These are phyloP conservation scores for Arrhopalites spinosus DNA, from an alignment of 2,888 invertebrate genomes.

Conservation along the genomic window DNA sequence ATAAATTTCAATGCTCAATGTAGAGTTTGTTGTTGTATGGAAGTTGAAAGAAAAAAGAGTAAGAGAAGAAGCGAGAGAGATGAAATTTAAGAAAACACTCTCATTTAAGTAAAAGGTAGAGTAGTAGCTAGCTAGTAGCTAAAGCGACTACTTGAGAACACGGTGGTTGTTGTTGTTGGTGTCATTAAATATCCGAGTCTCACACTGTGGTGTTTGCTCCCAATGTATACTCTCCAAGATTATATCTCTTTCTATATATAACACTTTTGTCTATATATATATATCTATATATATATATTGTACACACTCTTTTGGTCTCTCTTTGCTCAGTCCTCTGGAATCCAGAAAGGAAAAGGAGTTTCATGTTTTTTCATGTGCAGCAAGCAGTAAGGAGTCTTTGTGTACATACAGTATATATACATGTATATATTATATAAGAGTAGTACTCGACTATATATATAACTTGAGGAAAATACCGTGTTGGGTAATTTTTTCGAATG, in stretches of 20 bases:
- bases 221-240: conserved; percentile 1
- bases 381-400: background rate
- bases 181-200: conserved; percentile 26
- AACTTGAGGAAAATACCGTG: too few relatives aligned
- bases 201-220: conserved; percentile 9
- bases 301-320: background rate
- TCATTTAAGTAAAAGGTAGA: background rate
- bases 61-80: background rate
- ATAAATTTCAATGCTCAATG: too few relatives aligned
- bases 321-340: background rate
- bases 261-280: background rate
- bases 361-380: background rate
- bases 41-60: background rate
- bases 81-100: background rate
- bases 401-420: background rate
- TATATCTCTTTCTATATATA: conserved; percentile 2
- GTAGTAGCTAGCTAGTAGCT: background rate
- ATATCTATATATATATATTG: background rate
- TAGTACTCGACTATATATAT: too few relatives aligned
- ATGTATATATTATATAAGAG: background rate
- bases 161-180: conserved; percentile 9
- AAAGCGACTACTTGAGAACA: background rate
- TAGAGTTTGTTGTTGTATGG: too few relatives aligned
- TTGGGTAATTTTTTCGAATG: too few relatives aligned
- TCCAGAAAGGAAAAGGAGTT: background rate